Conservation (phyloP, 2,797 vertebrate species). For the Gallinago nigripennis region DNA sequence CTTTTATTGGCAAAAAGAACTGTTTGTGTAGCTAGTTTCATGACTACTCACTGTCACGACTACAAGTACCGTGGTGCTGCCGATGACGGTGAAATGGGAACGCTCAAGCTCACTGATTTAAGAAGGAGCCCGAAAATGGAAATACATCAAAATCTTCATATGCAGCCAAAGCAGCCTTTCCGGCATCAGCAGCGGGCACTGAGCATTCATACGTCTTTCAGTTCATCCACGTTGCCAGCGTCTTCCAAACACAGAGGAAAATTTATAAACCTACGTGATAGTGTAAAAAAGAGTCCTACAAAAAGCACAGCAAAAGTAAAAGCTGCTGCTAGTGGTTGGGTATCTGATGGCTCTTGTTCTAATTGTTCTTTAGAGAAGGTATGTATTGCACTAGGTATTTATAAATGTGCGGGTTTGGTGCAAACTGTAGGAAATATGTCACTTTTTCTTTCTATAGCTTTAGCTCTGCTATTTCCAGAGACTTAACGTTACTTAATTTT, state of each 20-base stretch:
- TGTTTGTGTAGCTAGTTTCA: neutral
- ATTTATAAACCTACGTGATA: slow-evolving; percentile 87
- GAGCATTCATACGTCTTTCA: slow-evolving; percentile 55
- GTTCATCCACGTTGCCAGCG: slow-evolving; percentile 75
- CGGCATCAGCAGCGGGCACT: slow-evolving; percentile 13
- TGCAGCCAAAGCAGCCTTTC: slow-evolving; percentile 61
- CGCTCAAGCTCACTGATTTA: neutral
- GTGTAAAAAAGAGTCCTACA: slow-evolving; percentile 89
- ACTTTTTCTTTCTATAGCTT: neutral
- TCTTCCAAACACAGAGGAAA: slow-evolving; percentile 80
- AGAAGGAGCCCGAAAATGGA: slow-evolving; percentile 8
- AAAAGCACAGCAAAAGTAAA: slow-evolving; percentile 85
- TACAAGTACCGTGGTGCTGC: slow-evolving; percentile 9
- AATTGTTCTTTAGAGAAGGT: slow-evolving; percentile 80
- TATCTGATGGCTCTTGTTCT: slow-evolving; percentile 75
- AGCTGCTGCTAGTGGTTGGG: slow-evolving; percentile 68
- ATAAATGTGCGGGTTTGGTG: neutral
- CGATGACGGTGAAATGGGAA: slow-evolving; percentile 1
- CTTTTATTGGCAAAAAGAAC: neutral
- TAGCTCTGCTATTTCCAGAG: neutral
- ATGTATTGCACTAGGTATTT: neutral
- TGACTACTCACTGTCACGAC: neutral
- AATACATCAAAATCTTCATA: slow-evolving; percentile 22
- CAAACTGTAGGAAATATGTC: neutral
- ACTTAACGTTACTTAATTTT: neutral